phyloP scores from a whole-genome alignment of 2,113 vertebrate genomes.

The Caranx ignobilis region DNA sequence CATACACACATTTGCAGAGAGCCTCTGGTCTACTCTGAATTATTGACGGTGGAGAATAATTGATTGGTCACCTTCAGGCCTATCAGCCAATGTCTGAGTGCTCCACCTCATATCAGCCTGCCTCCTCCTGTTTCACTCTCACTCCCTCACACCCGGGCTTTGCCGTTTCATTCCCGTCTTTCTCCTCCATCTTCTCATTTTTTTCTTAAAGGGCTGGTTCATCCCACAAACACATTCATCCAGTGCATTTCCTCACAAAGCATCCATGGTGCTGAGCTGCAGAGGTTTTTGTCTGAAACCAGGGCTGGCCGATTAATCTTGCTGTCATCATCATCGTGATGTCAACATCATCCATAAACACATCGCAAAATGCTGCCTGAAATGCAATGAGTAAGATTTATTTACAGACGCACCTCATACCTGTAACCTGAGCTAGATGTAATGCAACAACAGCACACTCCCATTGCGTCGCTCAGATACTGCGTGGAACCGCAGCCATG shows the following conservation, averaged over 20 bases:
- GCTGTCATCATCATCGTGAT: no score
- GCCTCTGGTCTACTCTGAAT: slow-evolving; percentile 77
- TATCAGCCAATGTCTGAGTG: slow-evolving; percentile 73
- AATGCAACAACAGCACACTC: no score
- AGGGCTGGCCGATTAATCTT: no score
- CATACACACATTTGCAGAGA: slow-evolving; percentile 48
- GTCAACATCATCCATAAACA: no score
- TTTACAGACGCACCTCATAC: no score
- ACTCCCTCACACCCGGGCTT: slow-evolving; percentile 30
- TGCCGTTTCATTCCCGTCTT: slow-evolving; percentile 25
- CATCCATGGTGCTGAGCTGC: background rate
- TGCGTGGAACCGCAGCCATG: no score
- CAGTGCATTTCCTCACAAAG: slow-evolving; percentile 4
- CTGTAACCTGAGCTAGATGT: no score
- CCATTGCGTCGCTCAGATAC: no score
- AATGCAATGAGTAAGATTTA: no score
- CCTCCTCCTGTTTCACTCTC: slow-evolving; percentile 50
- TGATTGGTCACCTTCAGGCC: slow-evolving; percentile 84
- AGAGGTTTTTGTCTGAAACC: no score
- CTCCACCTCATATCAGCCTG: slow-evolving; percentile 63
- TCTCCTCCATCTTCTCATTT: background rate
- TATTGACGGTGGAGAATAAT: slow-evolving; percentile 84
- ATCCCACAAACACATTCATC: background rate
- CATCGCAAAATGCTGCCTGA: no score
- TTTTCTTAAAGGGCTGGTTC: background rate